These are phyloP conservation scores for Aleiodes testaceus DNA, from an alignment of 2,888 invertebrate genomes.

Conservation along the genomic window DNA sequence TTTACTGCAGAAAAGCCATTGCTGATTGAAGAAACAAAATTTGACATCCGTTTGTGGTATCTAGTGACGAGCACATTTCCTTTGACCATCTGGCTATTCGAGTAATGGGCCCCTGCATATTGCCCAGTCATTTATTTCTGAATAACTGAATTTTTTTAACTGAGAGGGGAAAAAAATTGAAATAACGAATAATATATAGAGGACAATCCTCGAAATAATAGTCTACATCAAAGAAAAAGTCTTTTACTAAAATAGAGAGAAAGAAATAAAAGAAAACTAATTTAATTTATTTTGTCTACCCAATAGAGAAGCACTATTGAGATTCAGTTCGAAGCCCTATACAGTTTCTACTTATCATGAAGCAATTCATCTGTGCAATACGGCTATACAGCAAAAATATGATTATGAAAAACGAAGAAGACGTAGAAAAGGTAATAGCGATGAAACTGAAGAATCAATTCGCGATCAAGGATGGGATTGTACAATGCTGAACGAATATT, in stretches of 20 bases:
- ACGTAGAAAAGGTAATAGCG: conserved; percentile 51
- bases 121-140: conserved; percentile 8
- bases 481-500: conserved; percentile 68
- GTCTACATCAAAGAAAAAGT: background rate
- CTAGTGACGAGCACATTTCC: conserved; percentile 85
- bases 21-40: conserved; percentile 88
- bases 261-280: background rate
- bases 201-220: background rate
- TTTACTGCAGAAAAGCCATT: conserved; percentile 82
- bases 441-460: conserved; percentile 51
- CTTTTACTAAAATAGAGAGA: background rate
- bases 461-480: conserved; percentile 68
- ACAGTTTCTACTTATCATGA: conserved; percentile 86
- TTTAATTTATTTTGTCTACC: background rate
- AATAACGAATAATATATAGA: background rate
- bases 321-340: conserved; percentile 90
- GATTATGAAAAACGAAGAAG: conserved; percentile 63
- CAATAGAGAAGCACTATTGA: conserved; percentile 82
- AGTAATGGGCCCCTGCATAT: conserved; percentile 67
- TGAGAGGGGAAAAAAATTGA: background rate
- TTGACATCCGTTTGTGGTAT: conserved; percentile 94
- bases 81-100: conserved; percentile 90
- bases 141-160: background rate
- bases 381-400: conserved; percentile 89
- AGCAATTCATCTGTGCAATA: conserved; percentile 87